Conservation (phyloP, 2,113 vertebrate genomes). For the Microtus oregoni region DNA sequence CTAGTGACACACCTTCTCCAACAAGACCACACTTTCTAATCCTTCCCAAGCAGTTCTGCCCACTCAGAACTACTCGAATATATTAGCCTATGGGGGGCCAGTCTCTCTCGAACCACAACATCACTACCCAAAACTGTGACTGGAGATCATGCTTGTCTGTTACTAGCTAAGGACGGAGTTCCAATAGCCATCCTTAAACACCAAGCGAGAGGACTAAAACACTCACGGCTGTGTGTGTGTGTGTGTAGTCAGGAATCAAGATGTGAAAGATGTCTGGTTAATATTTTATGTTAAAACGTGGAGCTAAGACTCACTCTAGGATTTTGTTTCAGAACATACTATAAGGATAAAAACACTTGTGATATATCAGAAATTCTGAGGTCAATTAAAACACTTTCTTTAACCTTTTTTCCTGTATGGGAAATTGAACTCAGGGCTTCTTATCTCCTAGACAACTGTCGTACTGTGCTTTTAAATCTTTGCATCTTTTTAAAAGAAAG, state of each 20-base stretch:
- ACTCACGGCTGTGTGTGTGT: not conserved
- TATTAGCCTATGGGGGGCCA: not conserved
- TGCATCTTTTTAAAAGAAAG: not conserved
- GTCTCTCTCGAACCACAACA: not conserved
- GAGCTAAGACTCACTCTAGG: not conserved
- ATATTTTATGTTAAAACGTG: constrained; percentile 2
- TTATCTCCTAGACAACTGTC: not conserved
- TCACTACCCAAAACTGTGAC: not conserved
- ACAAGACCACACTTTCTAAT: not conserved
- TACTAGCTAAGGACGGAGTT: not conserved
- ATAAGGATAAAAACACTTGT: not conserved
- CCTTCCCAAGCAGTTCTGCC: not conserved
- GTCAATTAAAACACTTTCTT: not conserved
- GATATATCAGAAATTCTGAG: not conserved
- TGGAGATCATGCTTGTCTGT: not conserved
- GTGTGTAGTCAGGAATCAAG: not conserved
- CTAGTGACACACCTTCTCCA: not conserved
- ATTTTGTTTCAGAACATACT: constrained; percentile 8
- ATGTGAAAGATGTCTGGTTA: not conserved
- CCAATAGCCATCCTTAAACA: not conserved
- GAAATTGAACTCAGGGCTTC: not conserved
- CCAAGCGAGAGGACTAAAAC: not conserved
- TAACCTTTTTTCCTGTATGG: not conserved
- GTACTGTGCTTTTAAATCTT: not conserved
- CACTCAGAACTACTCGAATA: not conserved